Evolutionary conservation across 1,140 invertebrate species (phyloP).

Genomic region (Helicorthomorpha holstii): DNA sequence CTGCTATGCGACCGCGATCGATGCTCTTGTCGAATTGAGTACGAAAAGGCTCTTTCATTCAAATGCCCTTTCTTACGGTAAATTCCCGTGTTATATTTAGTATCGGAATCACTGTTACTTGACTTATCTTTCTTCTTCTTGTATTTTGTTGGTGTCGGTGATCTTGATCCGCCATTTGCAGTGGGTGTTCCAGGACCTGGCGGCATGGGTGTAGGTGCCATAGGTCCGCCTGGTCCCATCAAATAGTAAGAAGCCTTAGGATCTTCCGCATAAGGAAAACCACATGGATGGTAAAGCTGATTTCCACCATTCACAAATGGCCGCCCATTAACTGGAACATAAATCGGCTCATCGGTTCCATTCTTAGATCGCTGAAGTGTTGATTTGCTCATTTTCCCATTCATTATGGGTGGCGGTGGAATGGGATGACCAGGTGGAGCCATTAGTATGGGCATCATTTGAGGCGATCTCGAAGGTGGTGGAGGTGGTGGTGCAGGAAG

Average conservation of each 20-base stretch:
- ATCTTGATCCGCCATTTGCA: neutral
- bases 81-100: constrained; percentile 61
- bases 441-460: too few species aligned
- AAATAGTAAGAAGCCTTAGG: too few species aligned
- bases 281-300: constrained; percentile 41
- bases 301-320: too few species aligned
- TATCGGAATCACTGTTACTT: constrained; percentile 11
- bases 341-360: constrained; percentile 38
- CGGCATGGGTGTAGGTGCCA: neutral
- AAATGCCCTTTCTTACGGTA: constrained; percentile 78
- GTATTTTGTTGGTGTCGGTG: constrained; percentile 15
- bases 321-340: constrained; percentile 36
- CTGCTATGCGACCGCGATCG: constrained; percentile 75
- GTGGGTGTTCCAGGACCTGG: neutral
- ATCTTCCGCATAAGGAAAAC: constrained; percentile 42
- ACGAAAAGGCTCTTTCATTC: constrained; percentile 82
- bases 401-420: constrained; percentile 13
- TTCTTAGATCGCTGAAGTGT: constrained; percentile 12
- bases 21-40: constrained; percentile 83
- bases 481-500: constrained; percentile 5
- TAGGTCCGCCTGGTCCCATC: neutral
- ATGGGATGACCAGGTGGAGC: constrained; percentile 11
- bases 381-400: constrained; percentile 8
- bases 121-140: constrained; percentile 14
- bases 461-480: neutral